phyloP scores from a whole-genome alignment of 1,140 invertebrate species.

The Atta cephalotes region DNA sequence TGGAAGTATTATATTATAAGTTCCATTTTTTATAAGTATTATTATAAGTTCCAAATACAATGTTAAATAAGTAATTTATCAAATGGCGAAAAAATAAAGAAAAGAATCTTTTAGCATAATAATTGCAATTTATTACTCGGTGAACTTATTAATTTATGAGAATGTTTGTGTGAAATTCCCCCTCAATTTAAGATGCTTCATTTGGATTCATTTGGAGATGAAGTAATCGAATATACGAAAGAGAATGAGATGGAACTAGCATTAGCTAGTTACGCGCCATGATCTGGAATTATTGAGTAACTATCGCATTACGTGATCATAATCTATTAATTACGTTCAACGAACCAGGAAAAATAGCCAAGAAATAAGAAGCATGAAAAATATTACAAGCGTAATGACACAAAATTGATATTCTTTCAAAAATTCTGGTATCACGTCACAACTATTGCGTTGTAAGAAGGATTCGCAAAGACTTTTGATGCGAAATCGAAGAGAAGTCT shows the following conservation, averaged over 20 bases:
- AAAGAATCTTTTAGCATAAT: background rate
- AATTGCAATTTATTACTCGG: background rate
- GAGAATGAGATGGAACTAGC: background rate
- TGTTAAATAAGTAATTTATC: background rate
- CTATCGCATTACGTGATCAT: constrained; percentile 27
- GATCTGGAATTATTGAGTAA: constrained; percentile 63
- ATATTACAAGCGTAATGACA: background rate
- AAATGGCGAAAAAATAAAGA: background rate
- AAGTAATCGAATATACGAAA: constrained; percentile 6
- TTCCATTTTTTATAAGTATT: no score
- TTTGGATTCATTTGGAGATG: background rate
- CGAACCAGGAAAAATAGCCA: background rate
- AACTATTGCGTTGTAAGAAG: background rate
- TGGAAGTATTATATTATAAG: no score
- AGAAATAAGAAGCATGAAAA: constrained; percentile 11
- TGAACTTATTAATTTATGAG: background rate
- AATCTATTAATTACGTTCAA: background rate
- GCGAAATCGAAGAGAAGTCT: background rate
- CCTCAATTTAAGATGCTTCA: constrained; percentile 36
- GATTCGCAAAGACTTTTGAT: background rate
- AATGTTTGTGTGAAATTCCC: constrained; percentile 19
- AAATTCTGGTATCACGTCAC: background rate
- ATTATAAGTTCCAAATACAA: background rate
- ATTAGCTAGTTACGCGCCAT: constrained; percentile 32
- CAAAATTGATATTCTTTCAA: background rate